phyloP scores from a whole-genome alignment of 2,797 vertebrate species.

The Halcyon badia region DNA sequence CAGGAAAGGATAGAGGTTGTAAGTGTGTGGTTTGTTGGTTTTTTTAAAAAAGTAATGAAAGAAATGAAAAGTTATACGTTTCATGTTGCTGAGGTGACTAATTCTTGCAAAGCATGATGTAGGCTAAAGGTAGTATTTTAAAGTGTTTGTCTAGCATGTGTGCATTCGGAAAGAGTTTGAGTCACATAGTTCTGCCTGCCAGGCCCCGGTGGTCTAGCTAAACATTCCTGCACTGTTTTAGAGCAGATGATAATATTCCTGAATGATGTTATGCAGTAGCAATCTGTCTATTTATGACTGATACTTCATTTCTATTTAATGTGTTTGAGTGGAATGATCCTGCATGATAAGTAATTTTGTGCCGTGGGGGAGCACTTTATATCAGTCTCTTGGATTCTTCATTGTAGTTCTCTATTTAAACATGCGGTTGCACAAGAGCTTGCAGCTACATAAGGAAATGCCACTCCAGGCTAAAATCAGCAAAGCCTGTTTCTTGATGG shows the following conservation, averaged over 20 bases:
- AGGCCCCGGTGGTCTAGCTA: not conserved
- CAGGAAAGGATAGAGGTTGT: constrained; percentile 6
- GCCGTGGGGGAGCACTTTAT: not conserved
- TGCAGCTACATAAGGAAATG: not conserved
- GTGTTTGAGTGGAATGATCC: not conserved
- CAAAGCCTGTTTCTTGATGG: not conserved
- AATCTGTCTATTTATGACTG: not conserved
- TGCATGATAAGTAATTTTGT: not conserved
- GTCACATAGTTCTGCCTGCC: not conserved
- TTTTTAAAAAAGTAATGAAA: not conserved
- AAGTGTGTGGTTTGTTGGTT: not conserved
- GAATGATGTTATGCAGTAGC: not conserved
- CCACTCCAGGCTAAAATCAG: constrained; percentile 7
- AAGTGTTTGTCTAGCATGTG: not conserved
- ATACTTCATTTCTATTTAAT: not conserved
- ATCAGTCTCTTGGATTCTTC: not conserved
- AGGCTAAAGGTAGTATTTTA: constrained; percentile 7
- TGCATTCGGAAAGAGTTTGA: not conserved
- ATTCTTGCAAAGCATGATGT: constrained; percentile 10
- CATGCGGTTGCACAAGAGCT: not conserved
- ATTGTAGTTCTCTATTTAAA: not conserved
- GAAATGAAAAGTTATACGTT: not conserved
- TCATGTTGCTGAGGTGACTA: constrained; percentile 29
- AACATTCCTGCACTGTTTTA: not conserved
- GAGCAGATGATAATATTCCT: not conserved